phyloP scores from a whole-genome alignment of 2,113 vertebrate species.

The Syrrhaptes paradoxus region DNA sequence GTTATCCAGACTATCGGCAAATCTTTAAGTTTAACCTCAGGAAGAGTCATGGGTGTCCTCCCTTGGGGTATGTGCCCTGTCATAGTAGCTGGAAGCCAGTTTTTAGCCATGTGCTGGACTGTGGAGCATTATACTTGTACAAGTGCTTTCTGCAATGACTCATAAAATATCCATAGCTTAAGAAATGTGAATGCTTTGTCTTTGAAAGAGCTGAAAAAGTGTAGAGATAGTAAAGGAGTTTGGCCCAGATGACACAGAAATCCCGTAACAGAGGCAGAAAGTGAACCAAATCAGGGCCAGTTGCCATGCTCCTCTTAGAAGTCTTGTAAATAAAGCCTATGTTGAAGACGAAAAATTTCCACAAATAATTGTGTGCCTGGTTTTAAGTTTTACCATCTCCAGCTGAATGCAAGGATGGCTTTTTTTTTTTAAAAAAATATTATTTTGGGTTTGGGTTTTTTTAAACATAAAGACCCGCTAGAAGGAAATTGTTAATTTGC shows the following conservation, averaged over 20 bases:
- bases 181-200: neutral
- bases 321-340: neutral
- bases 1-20: neutral
- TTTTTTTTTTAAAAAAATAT: neutral
- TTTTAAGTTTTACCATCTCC: neutral
- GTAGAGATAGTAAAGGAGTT: neutral
- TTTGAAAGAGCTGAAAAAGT: neutral
- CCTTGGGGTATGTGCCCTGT: neutral
- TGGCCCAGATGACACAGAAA: neutral
- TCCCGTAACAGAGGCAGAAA: neutral
- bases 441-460: neutral
- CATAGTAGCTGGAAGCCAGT: neutral
- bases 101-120: neutral
- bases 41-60: neutral
- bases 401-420: neutral
- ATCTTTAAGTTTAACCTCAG: neutral
- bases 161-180: neutral
- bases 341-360: neutral
- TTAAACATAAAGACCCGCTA: neutral
- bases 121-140: neutral
- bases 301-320: neutral
- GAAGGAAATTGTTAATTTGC: neutral
- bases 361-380: neutral
- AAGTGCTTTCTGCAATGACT: neutral
- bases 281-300: neutral